Evolutionary conservation across 1,140 invertebrate species (phyloP).

Genomic region (Diorhabda elongata): DNA sequence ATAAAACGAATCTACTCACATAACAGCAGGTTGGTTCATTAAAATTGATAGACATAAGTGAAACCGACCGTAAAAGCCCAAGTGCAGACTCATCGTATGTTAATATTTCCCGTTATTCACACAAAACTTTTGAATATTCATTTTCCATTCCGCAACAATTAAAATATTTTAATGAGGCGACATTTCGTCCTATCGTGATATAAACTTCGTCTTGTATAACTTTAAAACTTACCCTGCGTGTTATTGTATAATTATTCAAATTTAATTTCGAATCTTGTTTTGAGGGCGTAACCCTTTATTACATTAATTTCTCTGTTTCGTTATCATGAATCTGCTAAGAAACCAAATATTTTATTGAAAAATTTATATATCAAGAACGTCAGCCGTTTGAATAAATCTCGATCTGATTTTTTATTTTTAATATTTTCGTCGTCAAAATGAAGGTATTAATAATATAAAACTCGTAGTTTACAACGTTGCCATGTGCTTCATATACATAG

Average conservation of each 20-base stretch:
- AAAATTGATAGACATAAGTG: slow-evolving; percentile 13
- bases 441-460: too few relatives aligned
- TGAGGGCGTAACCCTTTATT: slow-evolving; percentile 20
- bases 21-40: slow-evolving; percentile 8
- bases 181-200: slow-evolving; percentile 25
- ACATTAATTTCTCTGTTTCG: neutral
- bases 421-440: too few relatives aligned
- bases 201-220: slow-evolving; percentile 28
- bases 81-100: slow-evolving; percentile 13
- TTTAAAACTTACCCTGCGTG: slow-evolving; percentile 35
- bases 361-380: too few relatives aligned
- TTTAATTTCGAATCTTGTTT: slow-evolving; percentile 28
- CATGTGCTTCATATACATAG: too few relatives aligned
- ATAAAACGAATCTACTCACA: neutral
- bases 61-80: slow-evolving; percentile 13
- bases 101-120: slow-evolving; percentile 8
- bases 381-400: too few relatives aligned
- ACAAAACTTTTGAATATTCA: slow-evolving; percentile 37
- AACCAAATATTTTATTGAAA: too few relatives aligned
- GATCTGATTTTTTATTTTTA: too few relatives aligned
- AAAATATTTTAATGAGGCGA: slow-evolving; percentile 43
- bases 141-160: slow-evolving; percentile 40
- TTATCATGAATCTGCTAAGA: neutral
- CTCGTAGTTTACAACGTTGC: too few relatives aligned
- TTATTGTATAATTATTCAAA: slow-evolving; percentile 43